Evolutionary conservation across 2,113 vertebrate species (phyloP).

Genomic region (Nycticorax nycticorax): DNA sequence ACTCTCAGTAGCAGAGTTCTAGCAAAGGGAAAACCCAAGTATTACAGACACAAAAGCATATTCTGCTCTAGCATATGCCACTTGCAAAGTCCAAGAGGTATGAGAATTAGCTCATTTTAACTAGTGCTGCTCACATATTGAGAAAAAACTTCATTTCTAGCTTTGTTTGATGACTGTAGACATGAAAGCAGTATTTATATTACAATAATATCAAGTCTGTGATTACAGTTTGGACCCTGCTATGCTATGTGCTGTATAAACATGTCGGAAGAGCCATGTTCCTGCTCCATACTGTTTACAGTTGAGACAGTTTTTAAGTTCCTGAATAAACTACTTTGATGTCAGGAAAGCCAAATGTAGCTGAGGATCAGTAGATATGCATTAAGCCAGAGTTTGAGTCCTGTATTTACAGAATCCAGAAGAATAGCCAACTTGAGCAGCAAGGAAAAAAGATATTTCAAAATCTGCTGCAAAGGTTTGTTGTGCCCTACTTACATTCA

Average conservation of each 20-base stretch:
- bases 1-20: not conserved
- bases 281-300: conserved; percentile 10
- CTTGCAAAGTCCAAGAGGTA: not conserved
- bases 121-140: not conserved
- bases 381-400: not conserved
- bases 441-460: not conserved
- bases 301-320: conserved; percentile 13
- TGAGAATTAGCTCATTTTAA: not conserved
- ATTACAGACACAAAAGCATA: not conserved
- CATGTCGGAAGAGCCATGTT: not conserved
- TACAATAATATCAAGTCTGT: not conserved
- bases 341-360: conserved; percentile 5
- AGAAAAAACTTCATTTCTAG: not conserved
- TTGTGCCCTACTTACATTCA: not conserved
- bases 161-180: not conserved
- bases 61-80: not conserved
- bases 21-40: not conserved
- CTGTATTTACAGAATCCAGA: conserved; percentile 1
- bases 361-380: not conserved
- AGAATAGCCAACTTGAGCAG: not conserved
- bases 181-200: not conserved
- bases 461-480: not conserved
- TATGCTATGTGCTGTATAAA: not conserved
- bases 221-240: not conserved
- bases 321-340: conserved; percentile 30